Evolutionary conservation across 1,140 invertebrate species (phyloP), one percentile per base, ranked within the genome.

Genomic region (Aphelinus certus): DNA sequence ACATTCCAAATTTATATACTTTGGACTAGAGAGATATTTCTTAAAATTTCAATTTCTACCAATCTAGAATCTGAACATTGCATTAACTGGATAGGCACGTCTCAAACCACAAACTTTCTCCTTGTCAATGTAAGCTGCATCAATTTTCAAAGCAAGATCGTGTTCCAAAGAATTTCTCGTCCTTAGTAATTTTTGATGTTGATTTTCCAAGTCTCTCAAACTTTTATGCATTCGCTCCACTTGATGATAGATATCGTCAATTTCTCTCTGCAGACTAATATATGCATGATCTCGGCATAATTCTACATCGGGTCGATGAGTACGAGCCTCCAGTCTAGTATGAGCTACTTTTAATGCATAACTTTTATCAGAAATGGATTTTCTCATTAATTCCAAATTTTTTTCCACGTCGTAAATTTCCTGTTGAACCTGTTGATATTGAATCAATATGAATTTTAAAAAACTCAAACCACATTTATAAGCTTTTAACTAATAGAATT

Each of bases 71-170:
- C 93, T 93, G 77, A 95, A 94, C 64, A 94, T 91, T 55, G 93
- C 92, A 68, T 92, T 94, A 71, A 95, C 93, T 57, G 97, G 96
- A 88, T 97, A 98, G 6, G 95, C 95, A 71, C 96, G 91, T 70
- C 97, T 89, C 78, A 97, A 90, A n/a, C 95, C 95, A 87, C 96
- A 92, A 83, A 97, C 97, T 88, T 97, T 96, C 86, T 98, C 96
- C 67, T 95, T 90, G 88, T 98, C 97, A 76, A 98, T 96, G 84
- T 97, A 97, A 61, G 98, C 87, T 6, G 95, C 93, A 83, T 97
- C 96, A 67, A 95, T 92, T 89, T 98, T 98, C 80, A 94, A 90
- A 57, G 94, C 92, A 46, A 98, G 88, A 86, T 98, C 96, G 67
- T 94, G 92, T 87, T 98, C 96, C 42, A 98, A 88, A 71, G 91